Evolutionary conservation across 1,140 invertebrate species (phyloP), one percentile per base, ranked within the genome.

Genomic region (Pemphigus obesinymphae): DNA sequence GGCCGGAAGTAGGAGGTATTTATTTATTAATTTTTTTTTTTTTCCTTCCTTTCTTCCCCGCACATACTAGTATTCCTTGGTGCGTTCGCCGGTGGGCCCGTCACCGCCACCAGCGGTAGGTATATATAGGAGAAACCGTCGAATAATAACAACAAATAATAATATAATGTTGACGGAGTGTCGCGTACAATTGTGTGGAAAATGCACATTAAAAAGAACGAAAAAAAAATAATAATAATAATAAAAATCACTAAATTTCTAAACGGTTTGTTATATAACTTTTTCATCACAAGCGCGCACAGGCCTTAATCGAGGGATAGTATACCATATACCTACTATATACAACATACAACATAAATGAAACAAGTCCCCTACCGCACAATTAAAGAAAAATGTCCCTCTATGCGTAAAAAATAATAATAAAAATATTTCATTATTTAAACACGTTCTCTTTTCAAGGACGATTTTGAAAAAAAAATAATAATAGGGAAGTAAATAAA

Each of bases 21-120:
- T 55, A 76, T 55, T 78, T 78, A 55, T 78, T 78, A 78, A 73
- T 73, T 48, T 73, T 58, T 78, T 66, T 66, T 66, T 34, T 15
- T 13, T 5, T 45, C 43, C 43, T 45, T 58, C 15, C 37, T 63
- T 45, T 43, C 55, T 45, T 58, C 40, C 34, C 26, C 37, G 23
- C 17, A 20, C 20, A 20, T 26, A 29, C 17, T 61, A 15, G 68
- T 17, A 26, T 50, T 73, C 20, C 26, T 63, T 17, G 0, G n/a
- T n/a, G 15, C 29, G 29, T 5, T 34, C 29, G 13, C 29, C 15
- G 23, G 23, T 58, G n/a, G 10, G 23, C 37, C 66, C 68, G 23
- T 70, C 43, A 50, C 8, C 26, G 70, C 43, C 70, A n/a, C 45
- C 6, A 10, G 43, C 45, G 70, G 66, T 34, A 10, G 66, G 66